A percentile compares a stretch with the other conserved stretches of the same genome.
These are phyloP conservation scores for Grapholita molesta DNA, from an alignment of 1,140 invertebrate species.

Conservation along the genomic window DNA sequence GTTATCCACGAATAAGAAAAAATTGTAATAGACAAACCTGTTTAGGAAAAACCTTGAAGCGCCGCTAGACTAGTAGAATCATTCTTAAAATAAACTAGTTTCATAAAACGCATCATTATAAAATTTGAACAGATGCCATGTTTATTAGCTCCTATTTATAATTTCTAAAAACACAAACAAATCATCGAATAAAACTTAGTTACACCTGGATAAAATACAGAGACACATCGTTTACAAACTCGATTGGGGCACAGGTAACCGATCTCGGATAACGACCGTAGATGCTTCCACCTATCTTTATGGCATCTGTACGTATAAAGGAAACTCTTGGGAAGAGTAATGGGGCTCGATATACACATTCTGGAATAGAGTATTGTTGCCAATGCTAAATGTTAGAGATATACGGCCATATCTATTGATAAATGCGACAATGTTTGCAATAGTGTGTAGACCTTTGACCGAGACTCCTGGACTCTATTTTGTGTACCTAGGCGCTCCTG, in stretches of 20 bases:
- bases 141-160: too few species aligned
- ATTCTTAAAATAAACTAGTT: too few species aligned
- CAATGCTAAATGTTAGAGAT: slow-evolving; percentile 43
- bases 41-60: too few species aligned
- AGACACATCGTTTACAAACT: slow-evolving; percentile 27
- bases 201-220: slow-evolving; percentile 13
- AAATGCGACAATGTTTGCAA: slow-evolving; percentile 1
- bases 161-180: slow-evolving; percentile 9
- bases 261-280: slow-evolving; percentile 40
- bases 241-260: slow-evolving; percentile 38
- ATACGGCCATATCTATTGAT: slow-evolving; percentile 20
- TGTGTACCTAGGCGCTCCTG: not conserved
- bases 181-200: not conserved
- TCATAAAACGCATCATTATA: too few species aligned
- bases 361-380: slow-evolving; percentile 46
- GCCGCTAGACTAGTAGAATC: too few species aligned
- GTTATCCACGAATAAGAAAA: too few species aligned
- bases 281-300: slow-evolving; percentile 52
- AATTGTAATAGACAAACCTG: too few species aligned
- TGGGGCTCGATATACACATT: slow-evolving; percentile 54
- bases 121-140: too few species aligned
- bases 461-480: not conserved
- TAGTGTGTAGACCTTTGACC: slow-evolving; percentile 9
- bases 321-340: slow-evolving; percentile 53
- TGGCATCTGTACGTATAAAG: slow-evolving; percentile 57